Percentiles rank a stretch among this genome's conserved stretches.
Evolutionary conservation across 1,140 invertebrate species (phyloP).

Genomic region (Lepidostoma basale): DNA sequence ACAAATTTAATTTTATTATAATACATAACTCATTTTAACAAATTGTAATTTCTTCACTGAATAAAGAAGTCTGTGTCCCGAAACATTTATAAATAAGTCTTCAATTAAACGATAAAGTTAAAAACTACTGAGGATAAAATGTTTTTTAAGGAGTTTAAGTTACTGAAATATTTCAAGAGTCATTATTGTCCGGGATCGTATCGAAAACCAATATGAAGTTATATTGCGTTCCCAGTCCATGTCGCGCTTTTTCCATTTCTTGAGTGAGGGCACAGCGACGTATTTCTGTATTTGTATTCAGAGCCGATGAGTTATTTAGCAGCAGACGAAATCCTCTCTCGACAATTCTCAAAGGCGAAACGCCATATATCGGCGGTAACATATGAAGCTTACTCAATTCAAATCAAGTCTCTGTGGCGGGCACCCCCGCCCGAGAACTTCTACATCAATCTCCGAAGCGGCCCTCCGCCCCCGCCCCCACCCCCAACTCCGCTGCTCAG

Average conservation of each 20-base stretch:
- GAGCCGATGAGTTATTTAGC: conserved; percentile 27
- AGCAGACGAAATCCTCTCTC: conserved; percentile 23
- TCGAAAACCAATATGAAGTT: too few species aligned
- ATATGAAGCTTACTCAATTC: conserved; percentile 46
- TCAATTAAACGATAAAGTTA: too few species aligned
- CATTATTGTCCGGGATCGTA: too few species aligned
- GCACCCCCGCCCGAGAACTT: conserved; percentile 35
- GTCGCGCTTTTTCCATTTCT: not conserved
- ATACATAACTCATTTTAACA: too few species aligned
- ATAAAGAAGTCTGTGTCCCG: too few species aligned
- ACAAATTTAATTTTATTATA: too few species aligned
- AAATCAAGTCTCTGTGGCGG: conserved; percentile 41
- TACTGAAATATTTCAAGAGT: too few species aligned
- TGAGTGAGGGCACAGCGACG: not conserved
- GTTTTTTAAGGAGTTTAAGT: too few species aligned
- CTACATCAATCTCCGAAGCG: conserved; percentile 44
- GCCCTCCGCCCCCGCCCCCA: conserved; percentile 20
- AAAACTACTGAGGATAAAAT: too few species aligned
- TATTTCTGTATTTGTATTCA: conserved; percentile 18
- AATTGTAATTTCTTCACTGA: too few species aligned
- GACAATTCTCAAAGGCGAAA: conserved; percentile 22
- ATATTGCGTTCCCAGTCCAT: too few species aligned
- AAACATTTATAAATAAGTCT: too few species aligned
- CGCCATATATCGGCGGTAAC: conserved; percentile 34
- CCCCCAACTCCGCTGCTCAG: conserved; percentile 1